These are phyloP conservation scores for Acromyrmex echinatior DNA, from an alignment of 1,140 invertebrate species.

Conservation along the genomic window DNA sequence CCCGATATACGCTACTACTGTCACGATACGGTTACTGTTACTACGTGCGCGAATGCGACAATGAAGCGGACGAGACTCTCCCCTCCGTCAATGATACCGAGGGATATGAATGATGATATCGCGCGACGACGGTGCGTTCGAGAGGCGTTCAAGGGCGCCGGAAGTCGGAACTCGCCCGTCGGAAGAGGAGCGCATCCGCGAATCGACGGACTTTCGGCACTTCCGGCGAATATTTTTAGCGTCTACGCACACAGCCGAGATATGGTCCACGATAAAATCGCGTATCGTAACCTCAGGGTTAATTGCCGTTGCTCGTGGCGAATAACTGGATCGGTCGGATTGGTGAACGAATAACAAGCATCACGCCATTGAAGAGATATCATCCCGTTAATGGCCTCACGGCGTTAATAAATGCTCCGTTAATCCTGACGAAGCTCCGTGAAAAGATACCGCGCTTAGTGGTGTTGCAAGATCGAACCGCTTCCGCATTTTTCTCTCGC, in stretches of 20 bases:
- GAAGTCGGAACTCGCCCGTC: neutral
- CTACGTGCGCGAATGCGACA: conserved; percentile 46
- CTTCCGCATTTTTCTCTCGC: neutral
- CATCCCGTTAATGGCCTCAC: neutral
- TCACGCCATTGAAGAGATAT: neutral
- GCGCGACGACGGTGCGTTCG: conserved; percentile 29
- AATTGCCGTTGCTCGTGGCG: conserved; percentile 18
- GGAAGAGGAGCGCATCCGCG: conserved; percentile 5
- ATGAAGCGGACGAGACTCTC: conserved; percentile 37
- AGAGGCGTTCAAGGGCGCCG: conserved; percentile 51
- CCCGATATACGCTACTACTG: conserved; percentile 18
- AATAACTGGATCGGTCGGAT: conserved; percentile 11
- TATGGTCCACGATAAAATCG: conserved; percentile 30
- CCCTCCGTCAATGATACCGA: conserved; percentile 61
- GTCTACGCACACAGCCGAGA: neutral
- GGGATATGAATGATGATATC: conserved; percentile 55
- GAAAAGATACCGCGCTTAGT: neutral
- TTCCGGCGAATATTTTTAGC: conserved; percentile 57
- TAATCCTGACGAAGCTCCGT: neutral
- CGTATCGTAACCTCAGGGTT: conserved; percentile 10
- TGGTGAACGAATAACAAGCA: conserved; percentile 22
- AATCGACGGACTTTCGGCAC: neutral
- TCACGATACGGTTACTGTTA: neutral
- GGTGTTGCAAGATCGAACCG: conserved; percentile 5
- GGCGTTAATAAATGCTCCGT: conserved; percentile 5